Evolutionary conservation across 2,888 invertebrate species (phyloP), one percentile per base, ranked within the genome.

Genomic region (Apotomis turbidana): DNA sequence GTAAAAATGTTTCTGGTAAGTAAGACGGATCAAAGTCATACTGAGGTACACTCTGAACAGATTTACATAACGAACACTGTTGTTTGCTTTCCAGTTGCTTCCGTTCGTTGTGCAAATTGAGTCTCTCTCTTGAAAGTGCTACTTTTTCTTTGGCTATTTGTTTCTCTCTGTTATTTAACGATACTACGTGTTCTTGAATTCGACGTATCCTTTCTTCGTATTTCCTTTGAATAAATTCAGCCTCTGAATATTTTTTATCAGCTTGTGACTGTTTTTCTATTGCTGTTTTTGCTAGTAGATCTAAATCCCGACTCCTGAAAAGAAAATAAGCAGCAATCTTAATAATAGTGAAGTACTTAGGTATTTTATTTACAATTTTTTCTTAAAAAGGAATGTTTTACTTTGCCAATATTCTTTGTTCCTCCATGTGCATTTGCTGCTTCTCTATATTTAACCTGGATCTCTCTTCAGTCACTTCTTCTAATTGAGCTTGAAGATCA

Each of bases 131-230:
- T 0, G 95, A 95, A 9, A 95, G 78, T 3, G 90, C 87, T 0
- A 95, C 93, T 82, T 95, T 95, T 78, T 95, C 95, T 81, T 91
- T 94, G 0, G 95, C 94, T 52, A 95, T 90, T 76, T 94, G 94
- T 78, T 95, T 95, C 75, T 95, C 95, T 77, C 95, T 90, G 10
- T 85, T 81, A 27, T 94, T 93, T 15, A 95, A 79, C 0, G 94
- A 93, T 3, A 92, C 86, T 3, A 94, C 91, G 74, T 95, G 95
- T 74, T 91, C 93, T 81, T 95, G 95, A 51, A 95, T 89, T 60
- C 94, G 90, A 59, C 93, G 86, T 72, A 95, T 90, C 76, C 94
- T 87, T 61, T 95, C 94, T 79, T 95, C 95, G 77, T 94, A 95
- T 80, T 93, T 94, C 13, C 86, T 83, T 79, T 95, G 90, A 1